These are phyloP conservation scores for Masnerella sp. DNA, from an alignment of 2,888 invertebrate species.

Conservation along the genomic window DNA sequence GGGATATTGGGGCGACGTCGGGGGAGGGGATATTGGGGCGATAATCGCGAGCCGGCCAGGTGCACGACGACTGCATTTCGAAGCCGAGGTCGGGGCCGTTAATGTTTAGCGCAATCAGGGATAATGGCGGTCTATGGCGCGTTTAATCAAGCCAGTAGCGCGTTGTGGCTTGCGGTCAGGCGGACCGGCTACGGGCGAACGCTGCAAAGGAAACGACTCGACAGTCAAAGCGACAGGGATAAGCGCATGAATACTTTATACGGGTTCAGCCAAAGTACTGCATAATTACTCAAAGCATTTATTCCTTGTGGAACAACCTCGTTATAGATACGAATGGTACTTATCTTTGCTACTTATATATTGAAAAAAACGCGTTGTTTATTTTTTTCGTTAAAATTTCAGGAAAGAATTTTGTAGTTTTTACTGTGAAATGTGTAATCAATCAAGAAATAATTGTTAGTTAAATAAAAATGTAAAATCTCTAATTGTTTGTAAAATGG, in stretches of 20 bases:
- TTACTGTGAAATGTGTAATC: no score
- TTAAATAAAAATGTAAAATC: no score
- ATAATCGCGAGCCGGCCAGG: constrained; percentile 54
- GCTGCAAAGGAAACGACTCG: constrained; percentile 71
- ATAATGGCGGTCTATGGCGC: constrained; percentile 78
- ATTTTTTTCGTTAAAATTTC: no score
- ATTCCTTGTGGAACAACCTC: constrained; percentile 31
- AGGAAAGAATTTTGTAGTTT: no score
- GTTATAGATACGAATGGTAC: no score
- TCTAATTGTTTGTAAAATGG: no score
- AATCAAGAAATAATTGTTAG: no score
- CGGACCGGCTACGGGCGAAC: constrained; percentile 67
- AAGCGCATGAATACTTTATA: constrained; percentile 71
- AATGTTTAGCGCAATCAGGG: constrained; percentile 78
- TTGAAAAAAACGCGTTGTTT: no score
- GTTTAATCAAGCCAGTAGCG: constrained; percentile 78
- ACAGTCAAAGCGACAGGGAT: constrained; percentile 51
- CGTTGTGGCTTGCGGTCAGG: constrained; percentile 76
- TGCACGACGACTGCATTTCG: constrained; percentile 21
- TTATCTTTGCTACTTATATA: no score
- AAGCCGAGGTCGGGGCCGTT: constrained; percentile 69
- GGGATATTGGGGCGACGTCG: constrained; percentile 55
- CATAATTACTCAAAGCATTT: constrained; percentile 58
- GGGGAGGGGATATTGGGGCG: constrained; percentile 58
- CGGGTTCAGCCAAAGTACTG: constrained; percentile 75